Base-by-base conservation (phyloP, 2,113 vertebrate genomes). In the Tretioscincus oriximinensis region DNA sequence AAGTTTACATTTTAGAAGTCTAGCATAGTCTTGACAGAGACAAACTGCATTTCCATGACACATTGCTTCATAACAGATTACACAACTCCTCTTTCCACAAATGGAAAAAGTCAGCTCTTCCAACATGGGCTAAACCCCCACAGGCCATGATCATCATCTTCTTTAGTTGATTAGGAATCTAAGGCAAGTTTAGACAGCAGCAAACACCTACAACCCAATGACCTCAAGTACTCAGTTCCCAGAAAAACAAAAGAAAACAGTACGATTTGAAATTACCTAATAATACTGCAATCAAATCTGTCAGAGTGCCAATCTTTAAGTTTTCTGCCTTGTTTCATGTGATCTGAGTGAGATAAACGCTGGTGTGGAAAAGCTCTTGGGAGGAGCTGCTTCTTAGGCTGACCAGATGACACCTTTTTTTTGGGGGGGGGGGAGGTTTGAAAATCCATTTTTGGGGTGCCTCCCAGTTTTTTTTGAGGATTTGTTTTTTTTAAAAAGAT, bases 51-150 rank as follows among this genome's bases (percentile, higher is more conserved):
- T 8, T 58, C 72, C 4, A 1, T 80, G 74, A 47, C 71, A 74
- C 45, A n/a, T 73, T 81, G 9, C 18, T 8, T 77, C 10, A 0
- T 24, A 58, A 69, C 29, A 28, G 21, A 4, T 67, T 82, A n/a
- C 7, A 1, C 74, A 76, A 14, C 12, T 76, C 26, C 72, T 73
- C 69, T 26, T 12, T 76, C 70, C 61, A 77, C 85, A 84, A 83
- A 35, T 8, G 84, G 88, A 90, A 92, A 90, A 89, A 86, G 45
- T 87, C 89, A 92, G 79, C 11, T 88, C 73, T 92, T 89, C 90
- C 86, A 88, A 72, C 49, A 65, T 91, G 76, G 85, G 64, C 84
- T 83, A 6, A 70, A 84, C 80, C 81, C 74, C 84, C 84, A 67
- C 89, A 0, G 0, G 68, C 86, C 85, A 73, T 76, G 84, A 81